Base-by-base conservation (phyloP, 1,140 invertebrate species). In the Bombus affinis region DNA sequence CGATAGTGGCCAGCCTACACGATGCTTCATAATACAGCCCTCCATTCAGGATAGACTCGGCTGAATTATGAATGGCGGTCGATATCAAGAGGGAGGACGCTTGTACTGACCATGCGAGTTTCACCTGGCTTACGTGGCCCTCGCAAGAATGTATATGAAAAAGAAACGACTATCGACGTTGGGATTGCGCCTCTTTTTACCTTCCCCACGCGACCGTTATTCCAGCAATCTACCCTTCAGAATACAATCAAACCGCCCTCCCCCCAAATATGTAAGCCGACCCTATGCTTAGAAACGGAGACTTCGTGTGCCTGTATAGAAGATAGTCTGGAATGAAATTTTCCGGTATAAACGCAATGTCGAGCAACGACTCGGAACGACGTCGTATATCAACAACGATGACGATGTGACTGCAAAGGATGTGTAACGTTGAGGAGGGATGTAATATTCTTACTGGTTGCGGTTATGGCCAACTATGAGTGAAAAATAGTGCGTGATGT, bases 51-150 rank as follows among this genome's bases (percentile, higher is more conserved):
- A 94, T 94, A 92, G 93, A 92, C 92, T 87, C 71, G 85, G 89
- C 88, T 95, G 87, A 95, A 95, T 94, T 95, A 95, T 94, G 93
- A 94, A 95, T 95, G 93, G 88, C 93, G 94, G 92, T 95, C 94
- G 93, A 94, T 94, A 93, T 72, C 35, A 76, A 80, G 76, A 70
- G 81, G 75, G 70, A 62, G 86, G 75, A 88, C 79, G 83, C 83
- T 81, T 83, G 86, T 70, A 71, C 81, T 22, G 78, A 5, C 71
- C 70, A 72, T 87, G 44, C 59, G 53, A 59, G 81, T 59, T 78
- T 47, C 75, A 66, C 42, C 79, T 65, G 66, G 78, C 53, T 39
- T 57, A 76, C 81, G 37, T 66, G 75, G 65, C 74, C 72, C 74
- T 89, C 22, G 57, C n/a, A 28, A 59, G 59, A 77, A 89, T 32